Evolutionary conservation across 2,888 invertebrate genomes (phyloP), one percentile per base, ranked within the genome.

Genomic region (Gandaritis pyraliata): DNA sequence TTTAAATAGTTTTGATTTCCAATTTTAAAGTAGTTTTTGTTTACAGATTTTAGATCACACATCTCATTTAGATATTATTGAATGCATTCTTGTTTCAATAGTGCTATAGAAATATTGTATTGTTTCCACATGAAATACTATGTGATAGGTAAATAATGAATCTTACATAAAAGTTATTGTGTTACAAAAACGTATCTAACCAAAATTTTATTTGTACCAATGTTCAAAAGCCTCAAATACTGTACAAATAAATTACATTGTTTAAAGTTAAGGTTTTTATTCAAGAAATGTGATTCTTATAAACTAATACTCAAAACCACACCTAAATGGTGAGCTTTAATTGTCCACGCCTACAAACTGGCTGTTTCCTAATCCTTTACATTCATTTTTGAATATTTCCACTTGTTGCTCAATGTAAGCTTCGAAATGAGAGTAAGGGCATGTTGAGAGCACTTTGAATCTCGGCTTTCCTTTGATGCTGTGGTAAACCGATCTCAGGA

Each of bases 401-500:
- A 91, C 86, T 80, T 93, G 91, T 55, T 92, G 86, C 70, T 87
- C 86, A 67, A 93, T 89, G 64, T 90, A 92, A n/a, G 77, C 79
- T 72, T 92, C 90, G 72, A 93, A 91, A 66, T 88, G 83, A 61
- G 83, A 84, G 64, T 92, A 90, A 39, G 92, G 91, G 64, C 92
- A 92, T 11, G 77, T 69, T 16, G 85, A 70, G 12, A 93, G 77
- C 6, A 88, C 78, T 82, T 92, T 92, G 56, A 73, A 83, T 62
- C 82, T 86, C 0, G 92, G 92, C 72, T 87, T 90, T 30, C 92
- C 90, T 75, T 90, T 90, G 58, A 68, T 81, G 60, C 78, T 80
- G 68, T 94, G 94, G 77, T 94, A 94, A n/a, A 94, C 85, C 11
- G 94, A 95, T 62, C 91, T 82, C 4, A 95, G 72, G 2, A 81